Base-by-base conservation (phyloP, 2,888 invertebrate species). In the Axea sp. region DNA sequence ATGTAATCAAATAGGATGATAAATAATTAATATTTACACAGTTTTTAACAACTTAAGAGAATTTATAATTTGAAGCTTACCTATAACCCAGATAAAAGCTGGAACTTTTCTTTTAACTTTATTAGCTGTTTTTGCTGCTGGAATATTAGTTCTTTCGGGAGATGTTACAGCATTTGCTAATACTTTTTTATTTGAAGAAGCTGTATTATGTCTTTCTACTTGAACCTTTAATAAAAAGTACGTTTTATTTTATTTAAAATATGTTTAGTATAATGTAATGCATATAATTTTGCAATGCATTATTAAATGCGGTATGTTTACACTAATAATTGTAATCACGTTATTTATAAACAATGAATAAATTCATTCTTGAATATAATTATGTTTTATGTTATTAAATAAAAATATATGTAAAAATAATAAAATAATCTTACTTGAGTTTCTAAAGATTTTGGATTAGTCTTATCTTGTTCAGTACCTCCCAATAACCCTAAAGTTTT, bases 401-500 rank as follows among this genome's bases (percentile, higher is more conserved):
- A 19, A 8, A 5, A 17, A 17, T 14, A 1, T 8, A 17, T 31
- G n/a, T 11, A 9, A 12, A 45, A 30, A 35, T 22, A 41, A 64
- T 73, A 35, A 19, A 19, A 2, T 19, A 3, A 4, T 19, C 62
- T 73, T 76, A 87, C 87, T 73, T 86, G 83, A 9, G 87, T 80
- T 78, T 87, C 81, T 67, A 87, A 71, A 1, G 86, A 69, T 6
- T 65, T 51, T 3, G 73, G 62, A 60, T 74, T 65, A 15, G 75
- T 59, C 17, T 75, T 78, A 2, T 33, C 59, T 4, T 67, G 60
- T 14, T 41, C 72, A 5, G 24, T 51, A 2, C 71, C 76, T 1
- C 78, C 80, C 8, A 82, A 49, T 8, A 86, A 89, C 14, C 93
- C 94, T 11, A 96, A 88, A 81, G 95, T 93, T 83, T 92, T 91